These are phyloP conservation scores for Lepeophtheirus salmonis DNA, from an alignment of 1,140 invertebrate species.

Conservation along the genomic window DNA sequence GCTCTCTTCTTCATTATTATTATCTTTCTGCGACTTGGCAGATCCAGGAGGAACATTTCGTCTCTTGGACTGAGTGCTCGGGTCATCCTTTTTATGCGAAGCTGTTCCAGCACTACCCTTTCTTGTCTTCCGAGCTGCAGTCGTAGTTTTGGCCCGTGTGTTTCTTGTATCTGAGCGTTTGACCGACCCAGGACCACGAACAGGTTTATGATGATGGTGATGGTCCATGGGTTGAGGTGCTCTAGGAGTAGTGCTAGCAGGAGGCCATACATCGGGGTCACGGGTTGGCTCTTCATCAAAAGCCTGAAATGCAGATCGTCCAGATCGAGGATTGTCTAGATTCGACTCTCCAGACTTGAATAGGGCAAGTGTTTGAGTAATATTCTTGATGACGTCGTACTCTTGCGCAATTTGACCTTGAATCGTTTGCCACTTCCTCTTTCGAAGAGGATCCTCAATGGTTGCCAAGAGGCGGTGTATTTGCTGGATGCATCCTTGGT, in stretches of 20 bases:
- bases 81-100: constrained; percentile 13
- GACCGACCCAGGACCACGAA: constrained; percentile 16
- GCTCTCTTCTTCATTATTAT: constrained; percentile 39
- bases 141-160: constrained; percentile 2
- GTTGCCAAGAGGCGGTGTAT: constrained; percentile 60
- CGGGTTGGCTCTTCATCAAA: constrained; percentile 41
- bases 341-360: constrained; percentile 22
- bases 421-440: constrained; percentile 72
- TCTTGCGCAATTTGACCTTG: constrained; percentile 17
- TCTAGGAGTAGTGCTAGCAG: constrained; percentile 33
- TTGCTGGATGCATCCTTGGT: constrained; percentile 76
- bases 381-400: constrained; percentile 18
- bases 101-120: constrained; percentile 12
- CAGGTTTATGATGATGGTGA: constrained; percentile 15
- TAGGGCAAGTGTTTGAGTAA: constrained; percentile 13
- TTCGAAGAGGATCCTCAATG: constrained; percentile 54
- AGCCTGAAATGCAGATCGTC: constrained; percentile 22
- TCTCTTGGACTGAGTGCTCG: too few relatives aligned
- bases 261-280: constrained; percentile 50
- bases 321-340: neutral
- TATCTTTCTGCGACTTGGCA: constrained; percentile 18
- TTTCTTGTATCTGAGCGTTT: neutral
- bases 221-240: constrained; percentile 25
- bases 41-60: neutral
- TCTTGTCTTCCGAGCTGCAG: neutral